Evolutionary conservation across 2,113 vertebrate genomes (phyloP).

Genomic region (Tupaia tana): DNA sequence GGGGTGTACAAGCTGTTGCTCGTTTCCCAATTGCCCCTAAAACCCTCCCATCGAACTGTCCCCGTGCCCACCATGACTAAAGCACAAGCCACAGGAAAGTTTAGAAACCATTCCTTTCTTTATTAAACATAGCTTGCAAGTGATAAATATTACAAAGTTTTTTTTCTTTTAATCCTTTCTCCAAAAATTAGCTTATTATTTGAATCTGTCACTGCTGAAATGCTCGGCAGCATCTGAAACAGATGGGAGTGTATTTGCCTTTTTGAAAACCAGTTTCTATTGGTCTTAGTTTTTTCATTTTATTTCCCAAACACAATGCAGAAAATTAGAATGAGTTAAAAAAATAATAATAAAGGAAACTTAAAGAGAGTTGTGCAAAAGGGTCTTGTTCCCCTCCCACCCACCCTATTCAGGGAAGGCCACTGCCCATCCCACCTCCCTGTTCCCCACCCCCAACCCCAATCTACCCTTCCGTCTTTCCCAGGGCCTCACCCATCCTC

Average conservation of each 20-base stretch:
- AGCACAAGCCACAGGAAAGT: conserved; percentile 76
- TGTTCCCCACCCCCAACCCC: conserved; percentile 46
- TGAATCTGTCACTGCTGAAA: conserved; percentile 95
- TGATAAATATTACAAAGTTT: conserved; percentile 99
- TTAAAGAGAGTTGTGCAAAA: conserved; percentile 92
- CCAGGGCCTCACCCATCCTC: conserved; percentile 59
- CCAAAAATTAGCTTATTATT: conserved; percentile 98
- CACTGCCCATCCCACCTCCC: conserved; percentile 62
- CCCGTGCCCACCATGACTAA: conserved; percentile 3
- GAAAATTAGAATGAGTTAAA: conserved; percentile 87
- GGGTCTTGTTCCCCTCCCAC: conserved; percentile 80
- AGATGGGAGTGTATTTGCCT: conserved; percentile 88
- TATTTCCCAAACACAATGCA: conserved; percentile 93
- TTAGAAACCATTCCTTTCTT: conserved; percentile 97
- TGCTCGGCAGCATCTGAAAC: conserved; percentile 94
- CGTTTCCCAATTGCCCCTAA: not conserved
- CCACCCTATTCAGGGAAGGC: conserved; percentile 71
- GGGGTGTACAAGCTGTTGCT: not conserved
- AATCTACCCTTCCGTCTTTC: conserved; percentile 54
- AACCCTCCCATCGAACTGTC: not conserved
- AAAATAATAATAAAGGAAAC: conserved; percentile 66
- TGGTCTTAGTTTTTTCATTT: conserved; percentile 84
- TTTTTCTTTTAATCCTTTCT: conserved; percentile 90
- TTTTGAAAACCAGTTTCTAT: conserved; percentile 83
- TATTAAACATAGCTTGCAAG: conserved; percentile 99